Evolutionary conservation across 2,797 vertebrate species (phyloP), one percentile per base, ranked within the genome.

Genomic region (Pogonophryne albipinna): DNA sequence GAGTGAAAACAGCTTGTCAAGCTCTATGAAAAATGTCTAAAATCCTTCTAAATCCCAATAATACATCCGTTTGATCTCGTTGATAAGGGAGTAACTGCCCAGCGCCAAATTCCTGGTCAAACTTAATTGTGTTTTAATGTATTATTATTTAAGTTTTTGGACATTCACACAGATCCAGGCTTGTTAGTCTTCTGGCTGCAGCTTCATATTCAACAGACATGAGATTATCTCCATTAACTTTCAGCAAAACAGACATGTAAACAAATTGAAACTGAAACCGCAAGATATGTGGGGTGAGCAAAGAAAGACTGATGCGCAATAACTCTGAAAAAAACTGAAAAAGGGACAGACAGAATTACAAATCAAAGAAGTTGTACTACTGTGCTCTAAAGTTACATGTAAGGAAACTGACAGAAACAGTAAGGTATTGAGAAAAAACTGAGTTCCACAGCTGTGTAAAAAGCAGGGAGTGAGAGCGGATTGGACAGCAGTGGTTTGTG

Each of bases 401-500:
- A 41, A 69, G 45, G 55, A 71, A 79, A 34, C 16, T 50, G 14
- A 71, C n/a, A 44, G 34, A 6, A 19, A 27, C 41, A 51, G 8
- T 23, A 20, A 41, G 19, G 31, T 38, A 46, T 17, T 0, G 16
- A 12, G 45, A 15, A 66, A 75, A 74, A 66, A 20, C 50, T 2
- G 16, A 57, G 38, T 17, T 73, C 51, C 16, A 51, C 56, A 69
- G 74, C 53, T 55, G 67, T 42, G 49, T 61, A 34, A 65, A 38
- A 66, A 66, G 27, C 27, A 27, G 27, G 27, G 27, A 27, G 27
- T 59, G 67, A 67, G 61, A 68, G 34, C 67, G 78, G 69, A 82
- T 38, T 71, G 65, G 74, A 71, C 74, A 64, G 55, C 56, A 2
- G 63, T 53, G 76, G 72, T 82, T 82, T 85, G 61, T 38, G 46